Conservation (phyloP, 2,888 invertebrate species). For the Aspidapion aeneum region DNA sequence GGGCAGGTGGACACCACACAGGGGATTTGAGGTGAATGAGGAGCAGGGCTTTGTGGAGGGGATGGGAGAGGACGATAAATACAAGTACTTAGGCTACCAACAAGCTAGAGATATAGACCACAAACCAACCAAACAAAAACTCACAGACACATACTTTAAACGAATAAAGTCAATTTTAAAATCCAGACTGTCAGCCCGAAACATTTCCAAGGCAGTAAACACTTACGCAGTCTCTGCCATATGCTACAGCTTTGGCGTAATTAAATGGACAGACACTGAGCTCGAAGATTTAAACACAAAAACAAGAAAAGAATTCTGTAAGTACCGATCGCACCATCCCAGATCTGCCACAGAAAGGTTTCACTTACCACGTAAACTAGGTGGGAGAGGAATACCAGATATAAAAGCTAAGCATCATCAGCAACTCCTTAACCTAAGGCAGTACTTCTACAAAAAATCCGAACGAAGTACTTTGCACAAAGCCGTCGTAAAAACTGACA, state of each 20-base stretch:
- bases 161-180: background rate
- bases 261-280: conserved; percentile 2
- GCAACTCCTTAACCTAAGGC: background rate
- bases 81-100: conserved; percentile 7
- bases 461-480: background rate
- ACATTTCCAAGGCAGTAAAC: conserved; percentile 4
- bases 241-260: conserved; percentile 6
- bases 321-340: background rate
- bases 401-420: background rate
- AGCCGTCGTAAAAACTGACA: background rate
- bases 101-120: conserved; percentile 4
- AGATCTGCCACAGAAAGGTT: background rate
- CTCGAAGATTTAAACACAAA: background rate
- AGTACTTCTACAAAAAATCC: background rate
- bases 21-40: background rate
- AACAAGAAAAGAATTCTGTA: background rate
- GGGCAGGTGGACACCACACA: background rate
- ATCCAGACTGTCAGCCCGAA: conserved; percentile 1
- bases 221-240: conserved; percentile 5
- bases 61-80: background rate
- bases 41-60: background rate
- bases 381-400: background rate
- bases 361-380: conserved; percentile 1
- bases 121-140: background rate
- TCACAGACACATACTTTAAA: background rate